Evolutionary conservation across 2,113 vertebrate species (phyloP), one percentile per base, ranked within the genome.

Genomic region (Ivindomyrus marchei): DNA sequence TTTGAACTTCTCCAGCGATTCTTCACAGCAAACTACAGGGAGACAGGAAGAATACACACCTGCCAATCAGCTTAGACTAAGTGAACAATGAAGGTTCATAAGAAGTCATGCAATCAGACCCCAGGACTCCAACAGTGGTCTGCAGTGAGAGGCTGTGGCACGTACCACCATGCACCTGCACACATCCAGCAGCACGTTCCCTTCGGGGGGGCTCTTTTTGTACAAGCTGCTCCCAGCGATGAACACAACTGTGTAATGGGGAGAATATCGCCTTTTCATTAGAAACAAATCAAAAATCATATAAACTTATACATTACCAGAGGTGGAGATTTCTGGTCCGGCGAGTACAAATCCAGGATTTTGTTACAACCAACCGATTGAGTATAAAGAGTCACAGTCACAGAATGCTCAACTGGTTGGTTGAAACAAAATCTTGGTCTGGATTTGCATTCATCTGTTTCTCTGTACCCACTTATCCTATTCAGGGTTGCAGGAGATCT

Each of bases 121-220:
- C 39, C 87, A 66, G 47, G 4, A 24, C 56, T 5, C 27, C n/a
- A 24, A 52, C 4, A 53, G 6, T 11, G 10, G 7, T 27, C 27
- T 13, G 84, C 39, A 80, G 50, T 45, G 77, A 87, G n/a, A 80
- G 19, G 80, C n/a, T 62, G 49, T 90, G 3, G 70, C 24, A 96
- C 98, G 97, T 95, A 99, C 98, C 85, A 96, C 93, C 0, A 98
- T 95, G 94, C 98, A 99, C 45, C 94, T 97, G 94, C 96, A 96
- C 91, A 99, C 98, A 92, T 97, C 92, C 92, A 96, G 56, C 91
- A 98, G 92, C 92, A 99, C 91, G 70, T 99, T 99, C 90, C 98
- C 98, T 94, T 98, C 95, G 1, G 97, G 97, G 49, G 97, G 98
- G 50, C 91, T 94, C 93, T 96, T 97, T 93, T 96, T 97, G 95